Evolutionary conservation across 1,140 invertebrate genomes (phyloP).

Genomic region (Mylabris phalerata): DNA sequence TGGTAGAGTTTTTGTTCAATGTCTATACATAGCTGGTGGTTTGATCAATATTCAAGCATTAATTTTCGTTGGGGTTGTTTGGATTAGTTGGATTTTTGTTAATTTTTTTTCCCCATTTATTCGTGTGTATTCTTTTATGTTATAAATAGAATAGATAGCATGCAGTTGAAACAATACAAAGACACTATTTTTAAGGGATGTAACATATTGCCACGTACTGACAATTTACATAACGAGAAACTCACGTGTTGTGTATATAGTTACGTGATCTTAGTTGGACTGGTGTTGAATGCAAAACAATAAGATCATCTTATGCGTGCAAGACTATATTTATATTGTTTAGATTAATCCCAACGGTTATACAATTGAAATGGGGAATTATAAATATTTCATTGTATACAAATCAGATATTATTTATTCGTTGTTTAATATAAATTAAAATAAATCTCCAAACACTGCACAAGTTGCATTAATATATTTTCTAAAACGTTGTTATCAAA

Average conservation of each 20-base stretch:
- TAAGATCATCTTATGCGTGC: conserved; percentile 20
- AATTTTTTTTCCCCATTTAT: too few species aligned
- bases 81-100: too few species aligned
- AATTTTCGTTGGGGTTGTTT: too few species aligned
- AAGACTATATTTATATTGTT: conserved; percentile 7
- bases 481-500: conserved; percentile 13
- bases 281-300: conserved; percentile 20
- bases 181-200: conserved; percentile 2
- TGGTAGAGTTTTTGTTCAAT: too few species aligned
- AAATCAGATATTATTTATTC: neutral
- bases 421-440: neutral
- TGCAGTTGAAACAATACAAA: neutral
- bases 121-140: too few species aligned
- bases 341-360: conserved; percentile 13
- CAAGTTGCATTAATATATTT: conserved; percentile 11
- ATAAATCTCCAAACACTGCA: neutral
- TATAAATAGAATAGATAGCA: too few species aligned
- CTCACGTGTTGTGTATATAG: conserved; percentile 21
- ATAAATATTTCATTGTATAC: neutral
- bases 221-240: conserved; percentile 22
- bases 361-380: neutral
- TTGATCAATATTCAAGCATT: too few species aligned
- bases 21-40: too few species aligned
- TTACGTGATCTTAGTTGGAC: conserved; percentile 18
- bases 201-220: conserved; percentile 16